Conservation (phyloP, 92 coral and sea anemone species). For the Muricea muricata region DNA sequence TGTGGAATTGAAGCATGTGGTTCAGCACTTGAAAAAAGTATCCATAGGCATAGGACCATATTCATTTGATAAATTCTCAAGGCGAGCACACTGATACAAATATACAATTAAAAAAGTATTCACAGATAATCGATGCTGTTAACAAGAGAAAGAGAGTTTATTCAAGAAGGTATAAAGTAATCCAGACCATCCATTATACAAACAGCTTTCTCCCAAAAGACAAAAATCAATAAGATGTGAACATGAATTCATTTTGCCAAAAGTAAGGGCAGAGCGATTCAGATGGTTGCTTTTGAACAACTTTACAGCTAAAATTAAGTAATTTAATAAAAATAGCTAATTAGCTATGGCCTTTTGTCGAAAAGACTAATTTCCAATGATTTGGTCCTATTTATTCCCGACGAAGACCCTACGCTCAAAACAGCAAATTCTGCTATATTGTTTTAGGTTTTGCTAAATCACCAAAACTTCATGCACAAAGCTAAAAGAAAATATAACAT, state of each 20-base stretch:
- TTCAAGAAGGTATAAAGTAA: conserved; percentile 1
- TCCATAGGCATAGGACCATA: conserved; percentile 34
- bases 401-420: no score
- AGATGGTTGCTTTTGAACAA: conserved; percentile 3
- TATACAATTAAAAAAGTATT: conserved; percentile 29
- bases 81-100: conserved; percentile 39
- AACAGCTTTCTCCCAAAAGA: conserved; percentile 21
- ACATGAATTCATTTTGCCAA: conserved; percentile 27
- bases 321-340: no score
- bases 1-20: conserved; percentile 34
- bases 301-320: no score
- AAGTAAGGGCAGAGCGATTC: conserved; percentile 18
- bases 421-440: no score
- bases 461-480: no score
- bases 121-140: conserved; percentile 18
- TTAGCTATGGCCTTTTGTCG: no score
- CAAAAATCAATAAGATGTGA: conserved; percentile 13
- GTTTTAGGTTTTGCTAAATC: no score
- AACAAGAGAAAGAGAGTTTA: conserved; percentile 7
- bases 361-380: no score
- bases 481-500: no score
- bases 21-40: conserved; percentile 42
- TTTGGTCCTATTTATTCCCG: no score
- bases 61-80: conserved; percentile 46
- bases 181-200: conserved; percentile 26